Percentiles rank a stretch among this genome's conserved stretches.
phyloP scores from a whole-genome alignment of 2,113 vertebrate genomes.

The Muntiacus reevesi region DNA sequence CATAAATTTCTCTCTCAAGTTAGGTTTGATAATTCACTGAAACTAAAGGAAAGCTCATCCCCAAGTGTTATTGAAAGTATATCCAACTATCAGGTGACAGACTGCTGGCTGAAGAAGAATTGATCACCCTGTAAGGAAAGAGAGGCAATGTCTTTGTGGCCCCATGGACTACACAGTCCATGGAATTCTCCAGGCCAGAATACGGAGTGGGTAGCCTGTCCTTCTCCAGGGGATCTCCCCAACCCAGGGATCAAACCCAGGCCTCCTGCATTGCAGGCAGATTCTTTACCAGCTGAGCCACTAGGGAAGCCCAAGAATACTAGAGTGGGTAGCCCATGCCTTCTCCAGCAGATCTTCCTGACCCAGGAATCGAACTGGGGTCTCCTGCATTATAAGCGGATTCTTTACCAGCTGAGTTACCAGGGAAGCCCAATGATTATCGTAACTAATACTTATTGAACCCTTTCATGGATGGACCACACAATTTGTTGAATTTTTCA shows the following conservation, averaged over 20 bases:
- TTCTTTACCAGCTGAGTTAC: background rate
- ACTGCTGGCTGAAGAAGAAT: background rate
- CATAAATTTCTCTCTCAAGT: constrained; percentile 20
- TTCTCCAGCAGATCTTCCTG: background rate
- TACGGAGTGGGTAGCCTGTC: background rate
- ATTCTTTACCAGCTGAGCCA: background rate
- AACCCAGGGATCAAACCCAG: background rate
- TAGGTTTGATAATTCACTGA: constrained; percentile 30
- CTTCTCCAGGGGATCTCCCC: background rate
- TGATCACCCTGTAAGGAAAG: background rate
- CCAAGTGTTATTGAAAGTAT: background rate
- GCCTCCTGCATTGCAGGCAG: background rate
- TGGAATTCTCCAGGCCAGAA: background rate
- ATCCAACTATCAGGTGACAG: background rate
- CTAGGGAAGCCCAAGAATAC: background rate
- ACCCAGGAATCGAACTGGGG: background rate
- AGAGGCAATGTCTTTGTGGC: background rate
- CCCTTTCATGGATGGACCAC: background rate
- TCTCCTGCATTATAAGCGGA: background rate
- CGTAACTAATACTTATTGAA: background rate
- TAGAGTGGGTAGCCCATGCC: background rate
- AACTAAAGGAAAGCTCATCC: background rate
- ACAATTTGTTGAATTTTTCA: background rate
- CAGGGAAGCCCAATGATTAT: background rate
- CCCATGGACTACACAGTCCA: background rate